Evolutionary conservation across 2,888 invertebrate genomes (phyloP), one percentile per base, ranked within the genome.

Genomic region (Drosophila merina): DNA sequence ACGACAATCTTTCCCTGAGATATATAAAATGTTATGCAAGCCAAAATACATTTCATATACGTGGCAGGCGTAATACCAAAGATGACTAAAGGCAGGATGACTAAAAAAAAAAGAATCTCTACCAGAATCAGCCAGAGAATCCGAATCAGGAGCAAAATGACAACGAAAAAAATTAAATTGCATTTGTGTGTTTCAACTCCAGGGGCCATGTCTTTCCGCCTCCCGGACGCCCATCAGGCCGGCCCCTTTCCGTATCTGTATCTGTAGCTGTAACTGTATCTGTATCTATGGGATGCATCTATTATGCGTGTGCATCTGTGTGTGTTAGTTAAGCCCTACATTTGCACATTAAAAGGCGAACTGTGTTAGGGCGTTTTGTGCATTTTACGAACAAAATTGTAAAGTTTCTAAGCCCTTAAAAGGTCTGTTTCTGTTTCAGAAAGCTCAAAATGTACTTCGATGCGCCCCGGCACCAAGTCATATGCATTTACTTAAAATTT

Each of bases 31-130:
- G 33, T 74, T 85, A 78, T 80, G 86, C 89, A 83, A 85, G 88
- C 90, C 91, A 90, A 90, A 90, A 90, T 90, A 90, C 86, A 89
- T 90, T 88, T 86, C 77, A 77, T 77, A 74, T 62, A 77, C 75
- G 77, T 69, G 45, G 70, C 64, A 63, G 76, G 67, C 50, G 57
- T 55, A 64, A 36, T 45, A 55, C 72, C 44, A 70, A 64, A 57
- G 58, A 56, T 64, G 54, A 64, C 45, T 31, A 64, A 64, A 58
- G 36, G 5, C 36, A 28, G 28, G 28, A 20, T 20, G 20, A 33
- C 31, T 10, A 63, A 52, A 25, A 26, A 48, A 5, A 63, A 63
- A 26, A 71, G 52, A 59, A 42, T 52, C 44, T 58, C 63, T 49
- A 68, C 58, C 45, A 68, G 52, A 68, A 69, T 69, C 33, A 55